Percentiles rank a stretch among this genome's conserved stretches.
These are phyloP conservation scores for Bos javanicus DNA, from an alignment of 2,113 vertebrate species.

Conservation along the genomic window DNA sequence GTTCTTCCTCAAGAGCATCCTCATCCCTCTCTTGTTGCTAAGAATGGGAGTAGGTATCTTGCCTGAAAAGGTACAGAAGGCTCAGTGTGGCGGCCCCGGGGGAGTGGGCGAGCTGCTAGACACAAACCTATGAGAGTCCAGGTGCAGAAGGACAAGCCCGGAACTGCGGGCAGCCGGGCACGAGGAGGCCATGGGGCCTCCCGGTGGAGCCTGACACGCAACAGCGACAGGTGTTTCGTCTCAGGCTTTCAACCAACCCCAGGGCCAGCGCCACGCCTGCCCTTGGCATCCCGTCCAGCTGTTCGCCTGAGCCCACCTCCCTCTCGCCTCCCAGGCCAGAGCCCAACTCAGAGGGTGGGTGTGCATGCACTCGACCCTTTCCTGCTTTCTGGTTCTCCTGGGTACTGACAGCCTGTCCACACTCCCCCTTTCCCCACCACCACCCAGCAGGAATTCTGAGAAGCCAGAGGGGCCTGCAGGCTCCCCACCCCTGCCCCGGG, in stretches of 20 bases:
- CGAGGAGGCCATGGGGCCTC: not conserved
- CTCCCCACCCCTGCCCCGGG: not conserved
- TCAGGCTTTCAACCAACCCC: slow-evolving; percentile 42
- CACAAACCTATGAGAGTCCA: not conserved
- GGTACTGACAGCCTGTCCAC: not conserved
- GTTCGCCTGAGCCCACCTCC: slow-evolving; percentile 4
- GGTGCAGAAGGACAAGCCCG: not conserved
- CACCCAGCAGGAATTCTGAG: slow-evolving; percentile 58
- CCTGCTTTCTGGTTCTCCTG: not conserved
- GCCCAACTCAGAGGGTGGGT: not conserved
- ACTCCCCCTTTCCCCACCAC: not conserved
- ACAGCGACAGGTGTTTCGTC: slow-evolving; percentile 57
- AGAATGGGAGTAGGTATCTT: not conserved
- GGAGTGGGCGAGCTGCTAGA: not conserved
- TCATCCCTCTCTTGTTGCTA: not conserved
- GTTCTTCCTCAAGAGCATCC: not conserved
- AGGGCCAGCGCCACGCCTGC: slow-evolving; percentile 34
- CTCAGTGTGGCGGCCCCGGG: not conserved
- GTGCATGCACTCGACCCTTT: not conserved
- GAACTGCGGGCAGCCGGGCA: not conserved
- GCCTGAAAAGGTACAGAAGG: not conserved
- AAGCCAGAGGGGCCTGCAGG: slow-evolving; percentile 14
- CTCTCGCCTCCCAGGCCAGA: not conserved
- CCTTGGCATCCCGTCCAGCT: slow-evolving; percentile 62
- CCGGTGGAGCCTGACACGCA: not conserved